Base-by-base conservation (phyloP, 2,888 invertebrate species). In the Ommatoiulus sabulosus region DNA sequence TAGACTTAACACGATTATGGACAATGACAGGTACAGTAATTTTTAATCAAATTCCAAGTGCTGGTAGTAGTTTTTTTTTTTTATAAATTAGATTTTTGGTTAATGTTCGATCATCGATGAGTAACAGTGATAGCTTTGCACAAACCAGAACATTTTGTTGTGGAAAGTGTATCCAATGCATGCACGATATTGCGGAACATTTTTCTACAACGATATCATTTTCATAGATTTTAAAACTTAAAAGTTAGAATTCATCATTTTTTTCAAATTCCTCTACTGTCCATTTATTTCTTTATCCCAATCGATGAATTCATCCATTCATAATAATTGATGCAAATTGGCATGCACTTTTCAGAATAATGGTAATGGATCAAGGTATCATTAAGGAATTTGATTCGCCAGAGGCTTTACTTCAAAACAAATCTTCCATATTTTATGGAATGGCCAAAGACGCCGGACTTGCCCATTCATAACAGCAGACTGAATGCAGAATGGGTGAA, bases 1-100 rank as follows among this genome's bases (percentile, higher is more conserved):
- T 94, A 95, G 98, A 24, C 94, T 98, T 90, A 97, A 98, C 93
- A 98, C 98, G 44, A 97, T 98, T 91, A 94, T 98, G 95, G 97
- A 97, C 93, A 97, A 96, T 46, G 96, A 97, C 91, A 92, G 91
- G 92, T 92, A 84, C 87, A 44, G 35, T 12, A 80, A 35, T 57
- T 72, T 20, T n/a, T 43, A 57, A 57, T 57, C 4, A 57, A 63
- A 63, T n/a, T 63, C 4, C 3, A 4, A 6, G n/a, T 5, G 20
- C 20, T n/a, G 20, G 2, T 63, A n/a, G 20, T 20, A n/a, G 63
- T 3, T 0, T 6, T 20, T 10, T n/a, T 63, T 63, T 63, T 46
- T 46, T 46, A 8, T 46, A 8, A 6, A 20, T 20, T 20, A 20
- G n/a, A 87, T 48, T 48, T 35, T 35, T 35, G 35, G 35, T 35